Conservation (phyloP, 1,140 invertebrate genomes). For the Drosophila sechellia region DNA sequence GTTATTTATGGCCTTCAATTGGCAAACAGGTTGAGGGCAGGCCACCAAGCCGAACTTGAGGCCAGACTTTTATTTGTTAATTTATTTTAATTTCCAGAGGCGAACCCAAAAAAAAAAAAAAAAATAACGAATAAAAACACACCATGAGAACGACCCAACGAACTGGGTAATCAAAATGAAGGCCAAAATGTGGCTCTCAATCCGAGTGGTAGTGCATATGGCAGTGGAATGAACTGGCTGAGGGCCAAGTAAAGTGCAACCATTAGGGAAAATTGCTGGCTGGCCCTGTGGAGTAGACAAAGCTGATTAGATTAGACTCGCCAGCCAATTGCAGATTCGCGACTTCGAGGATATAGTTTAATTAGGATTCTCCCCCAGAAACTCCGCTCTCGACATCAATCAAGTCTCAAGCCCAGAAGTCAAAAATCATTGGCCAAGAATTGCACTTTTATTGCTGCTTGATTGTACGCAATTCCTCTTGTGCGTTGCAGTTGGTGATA, state of each 20-base stretch:
- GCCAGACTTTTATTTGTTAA: slow-evolving; percentile 55
- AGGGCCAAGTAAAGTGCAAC: slow-evolving; percentile 45
- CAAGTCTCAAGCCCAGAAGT: slow-evolving; percentile 43
- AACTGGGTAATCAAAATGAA: slow-evolving; percentile 61
- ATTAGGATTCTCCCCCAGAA: slow-evolving; percentile 23
- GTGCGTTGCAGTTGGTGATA: neutral
- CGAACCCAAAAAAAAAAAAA: neutral
- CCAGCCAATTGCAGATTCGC: slow-evolving; percentile 25
- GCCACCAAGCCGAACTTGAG: slow-evolving; percentile 8
- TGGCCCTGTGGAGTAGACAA: slow-evolving; percentile 40
- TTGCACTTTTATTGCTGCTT: slow-evolving; percentile 15
- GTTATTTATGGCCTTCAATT: slow-evolving; percentile 55
- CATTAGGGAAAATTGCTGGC: slow-evolving; percentile 47
- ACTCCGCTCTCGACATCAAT: slow-evolving; percentile 21
- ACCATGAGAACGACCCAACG: slow-evolving; percentile 2
- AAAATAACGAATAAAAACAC: neutral
- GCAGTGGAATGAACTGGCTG: slow-evolving; percentile 1
- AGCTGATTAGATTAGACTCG: slow-evolving; percentile 51
- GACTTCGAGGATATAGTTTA: slow-evolving; percentile 30
- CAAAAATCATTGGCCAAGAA: slow-evolving; percentile 23
- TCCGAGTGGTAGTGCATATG: slow-evolving; percentile 62
- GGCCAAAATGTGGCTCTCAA: slow-evolving; percentile 42
- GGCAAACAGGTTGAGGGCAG: slow-evolving; percentile 28
- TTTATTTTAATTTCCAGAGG: slow-evolving; percentile 65
- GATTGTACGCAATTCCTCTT: slow-evolving; percentile 1